Conservation (phyloP, 2,888 invertebrate genomes). For the Ichneumon xanthorius region DNA sequence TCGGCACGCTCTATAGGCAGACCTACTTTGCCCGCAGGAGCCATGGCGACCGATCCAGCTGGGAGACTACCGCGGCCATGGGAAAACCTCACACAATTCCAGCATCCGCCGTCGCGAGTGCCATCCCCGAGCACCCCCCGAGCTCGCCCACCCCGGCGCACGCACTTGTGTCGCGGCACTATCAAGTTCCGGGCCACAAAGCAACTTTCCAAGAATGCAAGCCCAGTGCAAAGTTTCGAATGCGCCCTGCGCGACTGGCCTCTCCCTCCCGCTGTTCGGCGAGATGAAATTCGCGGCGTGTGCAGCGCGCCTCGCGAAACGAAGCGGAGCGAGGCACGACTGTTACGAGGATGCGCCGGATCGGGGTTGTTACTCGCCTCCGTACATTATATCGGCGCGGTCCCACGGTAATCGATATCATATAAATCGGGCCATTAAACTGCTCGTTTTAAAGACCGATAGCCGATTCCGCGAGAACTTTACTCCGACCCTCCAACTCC, state of each 20-base stretch:
- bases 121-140: not conserved
- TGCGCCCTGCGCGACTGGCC: conserved; percentile 31
- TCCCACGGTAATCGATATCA: conserved; percentile 72
- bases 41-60: not conserved
- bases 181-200: conserved; percentile 38
- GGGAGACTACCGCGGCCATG: not conserved
- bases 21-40: not conserved
- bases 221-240: conserved; percentile 38
- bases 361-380: conserved; percentile 5
- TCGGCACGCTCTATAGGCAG: not conserved
- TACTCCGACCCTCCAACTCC: not conserved
- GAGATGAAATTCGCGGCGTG: conserved; percentile 61
- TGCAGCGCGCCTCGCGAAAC: conserved; percentile 27
- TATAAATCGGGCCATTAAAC: conserved; percentile 75
- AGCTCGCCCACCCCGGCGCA: too few relatives aligned
- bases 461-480: conserved; percentile 40
- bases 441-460: conserved; percentile 73
- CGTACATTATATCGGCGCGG: conserved; percentile 1
- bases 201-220: conserved; percentile 56
- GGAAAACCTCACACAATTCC: not conserved
- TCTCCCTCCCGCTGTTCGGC: conserved; percentile 27
- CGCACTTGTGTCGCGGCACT: not conserved
- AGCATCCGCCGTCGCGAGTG: not conserved
- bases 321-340: not conserved
- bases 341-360: not conserved